phyloP scores from a whole-genome alignment of 2,797 vertebrate genomes.

The Alfaro cultratus region DNA sequence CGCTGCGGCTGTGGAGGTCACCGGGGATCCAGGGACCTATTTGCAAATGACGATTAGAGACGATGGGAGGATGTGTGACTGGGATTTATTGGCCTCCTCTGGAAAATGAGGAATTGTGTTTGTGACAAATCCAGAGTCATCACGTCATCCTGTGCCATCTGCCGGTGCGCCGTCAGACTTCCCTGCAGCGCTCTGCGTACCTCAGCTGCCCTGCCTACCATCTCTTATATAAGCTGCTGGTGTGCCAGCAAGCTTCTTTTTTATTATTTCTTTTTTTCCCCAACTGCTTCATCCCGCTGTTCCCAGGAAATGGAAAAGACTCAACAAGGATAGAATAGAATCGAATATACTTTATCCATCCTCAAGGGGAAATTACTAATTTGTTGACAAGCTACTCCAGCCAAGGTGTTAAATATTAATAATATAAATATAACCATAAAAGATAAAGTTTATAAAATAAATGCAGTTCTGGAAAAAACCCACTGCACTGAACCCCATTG shows the following conservation, averaged over 20 bases:
- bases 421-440: no score
- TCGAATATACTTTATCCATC: no score
- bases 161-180: conserved; percentile 47
- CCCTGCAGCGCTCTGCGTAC: conserved; percentile 36
- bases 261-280: conserved; percentile 33
- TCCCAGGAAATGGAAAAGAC: conserved; percentile 31
- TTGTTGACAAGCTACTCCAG: no score
- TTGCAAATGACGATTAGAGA: conserved; percentile 40
- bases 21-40: conserved; percentile 19
- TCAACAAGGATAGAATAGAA: not conserved
- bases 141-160: conserved; percentile 54
- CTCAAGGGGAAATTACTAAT: no score
- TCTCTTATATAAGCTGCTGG: conserved; percentile 63
- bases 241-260: conserved; percentile 44
- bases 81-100: conserved; percentile 49
- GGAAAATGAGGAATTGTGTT: conserved; percentile 41
- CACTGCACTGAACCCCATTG: no score
- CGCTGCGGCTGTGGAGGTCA: conserved; percentile 30
- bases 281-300: conserved; percentile 31
- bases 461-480: no score
- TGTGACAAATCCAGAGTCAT: conserved; percentile 41
- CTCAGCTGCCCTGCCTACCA: conserved; percentile 62
- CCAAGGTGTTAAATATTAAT: no score
- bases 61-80: conserved; percentile 42
- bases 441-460: no score